phyloP scores from a whole-genome alignment of 1,140 invertebrate species.

The Trissolcus basalis region DNA sequence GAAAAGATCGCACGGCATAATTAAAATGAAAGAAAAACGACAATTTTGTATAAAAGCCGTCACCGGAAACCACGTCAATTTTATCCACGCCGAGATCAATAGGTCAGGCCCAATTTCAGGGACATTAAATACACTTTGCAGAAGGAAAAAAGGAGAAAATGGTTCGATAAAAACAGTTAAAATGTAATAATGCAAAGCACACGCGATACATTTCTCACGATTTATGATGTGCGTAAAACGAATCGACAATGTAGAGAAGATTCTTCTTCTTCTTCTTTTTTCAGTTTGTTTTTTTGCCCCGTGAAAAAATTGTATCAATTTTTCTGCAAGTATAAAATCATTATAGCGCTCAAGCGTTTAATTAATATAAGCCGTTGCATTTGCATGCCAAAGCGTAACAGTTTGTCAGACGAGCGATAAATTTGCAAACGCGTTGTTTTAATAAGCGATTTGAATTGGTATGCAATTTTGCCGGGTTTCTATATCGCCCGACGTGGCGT shows the following conservation, averaged over 20 bases:
- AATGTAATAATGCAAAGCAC: conserved; percentile 7
- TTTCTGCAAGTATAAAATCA: too few species aligned
- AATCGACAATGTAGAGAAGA: conserved; percentile 16
- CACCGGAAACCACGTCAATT: conserved; percentile 45
- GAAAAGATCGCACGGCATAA: conserved; percentile 37
- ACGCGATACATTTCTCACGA: conserved; percentile 46
- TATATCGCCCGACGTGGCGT: conserved; percentile 37
- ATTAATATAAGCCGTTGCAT: conserved; percentile 33
- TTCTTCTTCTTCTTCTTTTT: too few species aligned
- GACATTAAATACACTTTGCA: conserved; percentile 42
- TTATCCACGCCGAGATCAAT: conserved; percentile 37
- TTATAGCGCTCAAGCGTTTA: conserved; percentile 4
- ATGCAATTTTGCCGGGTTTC: conserved; percentile 35
- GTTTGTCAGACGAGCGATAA: conserved; percentile 40
- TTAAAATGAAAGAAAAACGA: conserved; percentile 41
- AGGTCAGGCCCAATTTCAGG: conserved; percentile 44
- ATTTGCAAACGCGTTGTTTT: conserved; percentile 34
- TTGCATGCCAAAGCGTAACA: conserved; percentile 38
- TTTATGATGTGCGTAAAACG: conserved; percentile 24
- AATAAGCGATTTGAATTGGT: conserved; percentile 45
- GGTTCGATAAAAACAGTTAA: background rate
- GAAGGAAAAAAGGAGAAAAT: background rate
- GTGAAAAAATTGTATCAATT: conserved; percentile 35
- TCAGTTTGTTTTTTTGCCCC: too few species aligned
- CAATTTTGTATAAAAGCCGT: conserved; percentile 1